phyloP scores from a whole-genome alignment of 2,888 invertebrate species.

The Ochropleura plecta region DNA sequence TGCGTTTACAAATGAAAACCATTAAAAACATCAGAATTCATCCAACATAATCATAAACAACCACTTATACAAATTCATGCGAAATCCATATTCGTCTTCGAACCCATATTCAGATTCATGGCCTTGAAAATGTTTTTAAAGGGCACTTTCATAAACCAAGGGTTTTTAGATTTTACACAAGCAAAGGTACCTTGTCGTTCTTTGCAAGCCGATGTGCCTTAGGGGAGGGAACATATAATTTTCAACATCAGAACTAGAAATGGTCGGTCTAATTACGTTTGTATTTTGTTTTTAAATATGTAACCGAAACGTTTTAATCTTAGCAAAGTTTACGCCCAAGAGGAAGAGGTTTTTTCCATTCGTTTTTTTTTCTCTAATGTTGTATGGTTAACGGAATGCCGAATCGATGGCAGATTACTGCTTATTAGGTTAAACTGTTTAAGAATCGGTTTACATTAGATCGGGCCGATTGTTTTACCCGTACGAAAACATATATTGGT shows the following conservation, averaged over 20 bases:
- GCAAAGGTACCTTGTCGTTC: conserved; percentile 16
- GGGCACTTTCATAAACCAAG: conserved; percentile 6
- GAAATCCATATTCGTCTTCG: conserved; percentile 12
- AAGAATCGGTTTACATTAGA: too few relatives aligned
- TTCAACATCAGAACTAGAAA: conserved; percentile 19
- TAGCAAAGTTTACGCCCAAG: neutral
- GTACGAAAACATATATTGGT: too few relatives aligned
- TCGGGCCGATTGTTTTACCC: too few relatives aligned
- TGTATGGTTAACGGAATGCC: too few relatives aligned
- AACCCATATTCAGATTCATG: neutral
- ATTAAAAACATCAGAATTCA: neutral
- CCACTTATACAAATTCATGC: neutral
- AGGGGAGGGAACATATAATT: conserved; percentile 23
- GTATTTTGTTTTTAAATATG: conserved; percentile 1
- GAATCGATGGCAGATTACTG: too few relatives aligned
- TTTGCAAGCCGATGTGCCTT: conserved; percentile 10
- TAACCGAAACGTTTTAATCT: conserved; percentile 4
- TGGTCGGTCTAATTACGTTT: conserved; percentile 7
- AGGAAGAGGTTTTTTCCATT: too few relatives aligned
- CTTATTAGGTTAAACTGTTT: too few relatives aligned
- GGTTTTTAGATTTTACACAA: conserved; percentile 8
- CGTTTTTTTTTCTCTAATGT: too few relatives aligned
- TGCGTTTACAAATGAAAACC: neutral
- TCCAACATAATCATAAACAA: conserved; percentile 1
- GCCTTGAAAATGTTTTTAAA: conserved; percentile 23